phyloP scores from a whole-genome alignment of 2,797 vertebrate genomes.

The Ceyx erithaca region DNA sequence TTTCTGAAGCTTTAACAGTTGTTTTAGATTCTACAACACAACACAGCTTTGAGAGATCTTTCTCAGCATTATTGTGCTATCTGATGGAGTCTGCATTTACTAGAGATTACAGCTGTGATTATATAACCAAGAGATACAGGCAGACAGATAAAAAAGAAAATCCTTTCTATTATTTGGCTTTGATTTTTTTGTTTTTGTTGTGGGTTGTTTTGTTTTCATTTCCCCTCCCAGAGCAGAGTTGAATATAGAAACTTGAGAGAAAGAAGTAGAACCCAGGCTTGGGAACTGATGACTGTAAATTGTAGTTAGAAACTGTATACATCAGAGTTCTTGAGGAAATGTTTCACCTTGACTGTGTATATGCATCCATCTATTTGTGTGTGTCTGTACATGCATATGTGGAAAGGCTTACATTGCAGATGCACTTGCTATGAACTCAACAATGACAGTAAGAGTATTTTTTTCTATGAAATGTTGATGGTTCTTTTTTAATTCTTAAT shows the following conservation, averaged over 20 bases:
- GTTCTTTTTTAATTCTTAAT: background rate
- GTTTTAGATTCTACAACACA: background rate
- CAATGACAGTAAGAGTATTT: background rate
- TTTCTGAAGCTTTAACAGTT: slow-evolving; percentile 26
- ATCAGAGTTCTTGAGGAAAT: background rate
- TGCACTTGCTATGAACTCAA: background rate
- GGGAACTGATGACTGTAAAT: background rate
- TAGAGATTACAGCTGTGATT: slow-evolving; percentile 61
- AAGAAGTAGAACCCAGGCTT: background rate
- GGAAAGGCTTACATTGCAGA: background rate
- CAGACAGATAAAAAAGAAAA: slow-evolving; percentile 48
- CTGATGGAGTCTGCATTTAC: slow-evolving; percentile 50
- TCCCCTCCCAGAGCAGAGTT: background rate
- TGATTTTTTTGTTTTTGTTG: slow-evolving; percentile 24
- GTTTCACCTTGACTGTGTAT: background rate
- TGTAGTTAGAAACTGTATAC: background rate
- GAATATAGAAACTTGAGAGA: background rate
- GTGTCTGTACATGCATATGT: background rate
- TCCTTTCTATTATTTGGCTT: slow-evolving; percentile 44
- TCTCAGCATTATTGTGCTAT: slow-evolving; percentile 11
- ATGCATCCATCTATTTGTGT: background rate
- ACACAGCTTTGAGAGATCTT: slow-evolving; percentile 46
- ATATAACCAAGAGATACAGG: slow-evolving; percentile 44
- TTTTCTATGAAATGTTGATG: background rate
- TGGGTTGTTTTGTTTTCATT: background rate